Percentiles rank a stretch among this genome's conserved stretches.
These are phyloP conservation scores for Drosophila aff. DNA, from an alignment of 1,140 invertebrate species.

Conservation along the genomic window DNA sequence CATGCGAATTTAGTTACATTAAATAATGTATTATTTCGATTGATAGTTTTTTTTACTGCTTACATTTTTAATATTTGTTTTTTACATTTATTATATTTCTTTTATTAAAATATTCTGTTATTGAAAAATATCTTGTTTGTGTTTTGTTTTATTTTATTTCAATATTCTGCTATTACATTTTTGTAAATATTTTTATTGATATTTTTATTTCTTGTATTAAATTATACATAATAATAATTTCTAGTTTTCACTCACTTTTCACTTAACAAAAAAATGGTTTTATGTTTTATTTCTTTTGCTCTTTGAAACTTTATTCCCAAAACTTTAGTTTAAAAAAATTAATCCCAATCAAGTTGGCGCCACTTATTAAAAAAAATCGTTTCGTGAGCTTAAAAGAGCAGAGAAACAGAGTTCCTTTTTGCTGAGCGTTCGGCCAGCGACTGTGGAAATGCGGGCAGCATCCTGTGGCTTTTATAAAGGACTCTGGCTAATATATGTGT, in stretches of 20 bases:
- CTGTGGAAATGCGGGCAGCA: constrained; percentile 71
- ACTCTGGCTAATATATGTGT: constrained; percentile 22
- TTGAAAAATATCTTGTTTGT: neutral
- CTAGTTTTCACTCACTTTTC: constrained; percentile 27
- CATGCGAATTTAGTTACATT: neutral
- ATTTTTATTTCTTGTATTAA: neutral
- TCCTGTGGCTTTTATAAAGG: constrained; percentile 77
- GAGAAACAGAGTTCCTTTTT: constrained; percentile 40
- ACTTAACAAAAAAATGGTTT: constrained; percentile 23
- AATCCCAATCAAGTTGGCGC: constrained; percentile 18
- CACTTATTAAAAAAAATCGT: constrained; percentile 29
- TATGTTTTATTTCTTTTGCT: neutral
- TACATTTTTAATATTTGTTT: neutral
- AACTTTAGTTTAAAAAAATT: neutral
- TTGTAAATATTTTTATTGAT: neutral
- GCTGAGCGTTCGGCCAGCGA: constrained; percentile 69
- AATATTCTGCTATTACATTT: neutral
- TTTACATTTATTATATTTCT: neutral
- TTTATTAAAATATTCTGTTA: too few species aligned
- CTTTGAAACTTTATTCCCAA: neutral
- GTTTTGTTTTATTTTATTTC: neutral
- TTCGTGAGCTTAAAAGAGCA: constrained; percentile 10
- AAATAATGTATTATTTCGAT: neutral
- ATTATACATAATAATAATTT: neutral
- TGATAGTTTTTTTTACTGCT: too few species aligned